Conservation (phyloP, 2,797 vertebrate species). For the Acomys russatus region DNA sequence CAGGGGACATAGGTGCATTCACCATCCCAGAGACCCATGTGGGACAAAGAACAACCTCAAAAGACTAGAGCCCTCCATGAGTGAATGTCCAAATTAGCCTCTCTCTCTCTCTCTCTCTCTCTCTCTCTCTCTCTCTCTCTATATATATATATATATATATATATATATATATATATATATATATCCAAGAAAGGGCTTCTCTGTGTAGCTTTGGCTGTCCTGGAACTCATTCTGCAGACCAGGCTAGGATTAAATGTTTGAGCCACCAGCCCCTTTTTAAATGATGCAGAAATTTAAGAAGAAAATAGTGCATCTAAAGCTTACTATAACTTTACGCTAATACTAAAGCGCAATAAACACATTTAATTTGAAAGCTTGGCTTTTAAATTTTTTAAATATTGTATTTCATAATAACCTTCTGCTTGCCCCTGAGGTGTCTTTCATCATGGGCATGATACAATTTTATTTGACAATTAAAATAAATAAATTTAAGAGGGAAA, state of each 20-base stretch:
- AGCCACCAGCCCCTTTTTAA: neutral
- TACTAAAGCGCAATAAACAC: neutral
- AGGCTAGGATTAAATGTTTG: neutral
- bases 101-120: too few relatives aligned
- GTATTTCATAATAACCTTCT: neutral
- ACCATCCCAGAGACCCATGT: neutral
- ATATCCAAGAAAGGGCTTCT: neutral
- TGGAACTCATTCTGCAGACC: neutral
- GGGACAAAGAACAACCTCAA: neutral
- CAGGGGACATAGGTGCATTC: neutral
- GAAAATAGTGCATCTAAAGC: neutral
- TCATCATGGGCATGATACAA: neutral
- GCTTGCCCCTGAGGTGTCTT: neutral
- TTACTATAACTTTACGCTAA: conserved; percentile 37
- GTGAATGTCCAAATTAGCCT: too few relatives aligned
- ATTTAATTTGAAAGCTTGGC: neutral
- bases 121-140: too few relatives aligned
- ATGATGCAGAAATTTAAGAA: neutral
- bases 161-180: too few relatives aligned
- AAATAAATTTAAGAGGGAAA: neutral
- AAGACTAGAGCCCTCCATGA: too few relatives aligned
- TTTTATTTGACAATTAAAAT: neutral
- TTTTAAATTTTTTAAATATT: conserved; percentile 29
- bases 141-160: too few relatives aligned
- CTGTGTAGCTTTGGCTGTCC: neutral